A percentile compares a stretch with the other conserved stretches of the same genome.
Evolutionary conservation across 2,888 invertebrate species (phyloP).

Genomic region (Chromoteleia sp.): DNA sequence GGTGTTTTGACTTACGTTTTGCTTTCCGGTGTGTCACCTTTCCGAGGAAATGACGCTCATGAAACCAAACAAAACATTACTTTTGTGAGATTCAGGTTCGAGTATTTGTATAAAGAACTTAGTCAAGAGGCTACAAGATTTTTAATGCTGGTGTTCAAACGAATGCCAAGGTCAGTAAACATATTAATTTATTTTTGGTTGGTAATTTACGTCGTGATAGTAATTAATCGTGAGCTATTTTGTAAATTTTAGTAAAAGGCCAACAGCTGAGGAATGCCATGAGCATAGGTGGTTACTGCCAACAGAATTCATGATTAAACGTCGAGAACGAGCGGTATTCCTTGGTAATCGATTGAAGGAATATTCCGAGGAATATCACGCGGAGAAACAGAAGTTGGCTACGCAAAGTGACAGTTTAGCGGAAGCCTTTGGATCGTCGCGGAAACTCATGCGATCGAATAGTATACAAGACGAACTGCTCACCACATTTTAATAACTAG

Average conservation of each 20-base stretch:
- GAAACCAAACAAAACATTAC: slow-evolving; percentile 97
- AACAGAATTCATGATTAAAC: slow-evolving; percentile 96
- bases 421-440: slow-evolving; percentile 86
- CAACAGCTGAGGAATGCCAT: slow-evolving; percentile 96
- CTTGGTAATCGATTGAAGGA: slow-evolving; percentile 93
- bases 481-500: slow-evolving; percentile 84
- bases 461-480: slow-evolving; percentile 94
- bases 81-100: slow-evolving; percentile 96
- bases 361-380: slow-evolving; percentile 93
- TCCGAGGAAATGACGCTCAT: slow-evolving; percentile 91
- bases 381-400: slow-evolving; percentile 87
- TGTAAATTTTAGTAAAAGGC: slow-evolving; percentile 91
- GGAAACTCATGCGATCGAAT: slow-evolving; percentile 90
- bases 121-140: slow-evolving; percentile 97
- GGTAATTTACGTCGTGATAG: too few species aligned
- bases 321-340: slow-evolving; percentile 95
- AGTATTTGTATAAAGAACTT: slow-evolving; percentile 96
- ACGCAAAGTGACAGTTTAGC: slow-evolving; percentile 87
- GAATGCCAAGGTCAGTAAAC: slow-evolving; percentile 92
- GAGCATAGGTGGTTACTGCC: slow-evolving; percentile 98
- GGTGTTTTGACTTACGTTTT: slow-evolving; percentile 96
- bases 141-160: slow-evolving; percentile 97
- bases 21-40: slow-evolving; percentile 96
- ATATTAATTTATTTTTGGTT: neutral
- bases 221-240: slow-evolving; percentile 68